Base-by-base conservation (phyloP, 2,113 vertebrate genomes). In the Heterotis niloticus region DNA sequence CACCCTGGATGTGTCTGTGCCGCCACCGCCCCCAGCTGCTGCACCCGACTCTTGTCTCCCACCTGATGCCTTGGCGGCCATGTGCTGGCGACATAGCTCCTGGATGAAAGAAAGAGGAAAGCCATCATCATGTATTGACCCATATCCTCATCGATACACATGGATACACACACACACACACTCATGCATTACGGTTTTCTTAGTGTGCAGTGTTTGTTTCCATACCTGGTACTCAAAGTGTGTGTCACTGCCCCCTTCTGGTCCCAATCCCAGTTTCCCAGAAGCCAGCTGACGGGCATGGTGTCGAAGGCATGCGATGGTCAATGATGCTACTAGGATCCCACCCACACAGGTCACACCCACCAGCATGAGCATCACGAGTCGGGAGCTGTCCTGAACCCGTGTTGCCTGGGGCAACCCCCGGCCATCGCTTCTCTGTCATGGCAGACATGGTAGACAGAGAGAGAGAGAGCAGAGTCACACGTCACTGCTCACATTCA, bases 11-110 rank as follows among this genome's bases (percentile, higher is more conserved):
- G 95, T 97, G 88, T 98, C 96, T 0, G 95, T 95, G 0, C 91
- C 92, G 65, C 91, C 85, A 3, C 91, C 87, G 7, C 92, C 89
- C 0, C 91, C 88, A 0, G 89, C 87, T 10, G 89, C 91, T 0
- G 95, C 89, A 10, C 51, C 85, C 73, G 29, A 67, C 82, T 97
- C 96, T 0, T 93, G 76, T 0, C 96, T 94, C 78, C 80, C 93
- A 34, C 95, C 92, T 59, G 96, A 92, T 0, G 95, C 94, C 88
- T 98, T 98, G 57, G 96, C 91, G 5, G 96, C 96, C 98, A 99
- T 98, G 90, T 98, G 98, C 88, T 99, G 97, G 81, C 97, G 94
- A 90, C 96, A 99, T 28, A 99, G 90, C 84, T 99, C 97, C 97
- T 99, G 88, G 16, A 56, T 4, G 14, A 18, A 7, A 16, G 73